Evolutionary conservation across 2,797 vertebrate genomes (phyloP).

Genomic region (Acanthis flammea): DNA sequence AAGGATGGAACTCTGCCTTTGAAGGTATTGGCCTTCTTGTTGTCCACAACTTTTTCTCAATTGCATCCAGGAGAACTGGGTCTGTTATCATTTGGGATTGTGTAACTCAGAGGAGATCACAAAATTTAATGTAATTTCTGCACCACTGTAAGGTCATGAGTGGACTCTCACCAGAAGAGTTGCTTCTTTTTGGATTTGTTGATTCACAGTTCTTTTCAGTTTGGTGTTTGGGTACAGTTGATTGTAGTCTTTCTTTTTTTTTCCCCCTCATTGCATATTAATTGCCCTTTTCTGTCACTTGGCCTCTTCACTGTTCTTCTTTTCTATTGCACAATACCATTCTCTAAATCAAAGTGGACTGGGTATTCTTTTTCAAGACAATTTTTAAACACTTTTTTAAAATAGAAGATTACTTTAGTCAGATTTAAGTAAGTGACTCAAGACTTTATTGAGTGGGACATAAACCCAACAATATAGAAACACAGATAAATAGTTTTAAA

Average conservation of each 20-base stretch:
- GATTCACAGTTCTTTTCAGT: background rate
- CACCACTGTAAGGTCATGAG: background rate
- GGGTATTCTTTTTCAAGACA: background rate
- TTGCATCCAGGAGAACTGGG: background rate
- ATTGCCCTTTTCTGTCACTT: background rate
- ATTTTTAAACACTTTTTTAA: background rate
- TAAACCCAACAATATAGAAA: background rate
- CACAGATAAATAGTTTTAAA: background rate
- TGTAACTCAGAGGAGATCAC: background rate
- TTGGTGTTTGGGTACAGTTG: background rate
- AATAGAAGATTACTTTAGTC: background rate
- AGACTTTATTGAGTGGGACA: background rate
- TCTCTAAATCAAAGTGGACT: background rate
- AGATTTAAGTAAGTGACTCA: background rate
- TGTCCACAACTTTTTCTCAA: background rate
- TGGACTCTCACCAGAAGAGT: background rate
- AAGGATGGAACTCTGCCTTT: background rate
- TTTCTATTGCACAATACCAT: background rate
- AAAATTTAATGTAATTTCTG: background rate
- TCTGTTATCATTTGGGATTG: background rate
- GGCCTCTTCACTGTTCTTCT: background rate
- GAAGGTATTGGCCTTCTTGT: background rate
- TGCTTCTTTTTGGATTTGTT: background rate
- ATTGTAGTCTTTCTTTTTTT: background rate
- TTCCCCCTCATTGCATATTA: background rate